phyloP scores from a whole-genome alignment of 2,797 vertebrate genomes.

The Hapalemur alaotrensis region DNA sequence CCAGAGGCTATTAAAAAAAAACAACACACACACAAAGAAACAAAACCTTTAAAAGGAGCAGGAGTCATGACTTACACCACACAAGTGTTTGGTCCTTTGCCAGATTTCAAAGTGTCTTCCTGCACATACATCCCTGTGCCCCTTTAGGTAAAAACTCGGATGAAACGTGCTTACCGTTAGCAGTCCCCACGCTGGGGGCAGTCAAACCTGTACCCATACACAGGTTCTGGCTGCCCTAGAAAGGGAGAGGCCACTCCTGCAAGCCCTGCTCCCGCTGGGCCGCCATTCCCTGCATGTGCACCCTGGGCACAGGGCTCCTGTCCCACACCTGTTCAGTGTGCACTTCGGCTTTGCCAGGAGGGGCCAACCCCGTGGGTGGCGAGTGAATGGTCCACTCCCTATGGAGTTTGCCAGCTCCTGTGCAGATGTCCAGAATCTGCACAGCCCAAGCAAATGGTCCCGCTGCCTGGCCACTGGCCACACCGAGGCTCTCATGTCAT shows the following conservation, averaged over 20 bases:
- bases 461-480: not conserved
- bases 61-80: not conserved
- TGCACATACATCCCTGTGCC: not conserved
- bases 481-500: not conserved
- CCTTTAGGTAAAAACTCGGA: not conserved
- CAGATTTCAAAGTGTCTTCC: not conserved
- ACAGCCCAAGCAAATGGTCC: not conserved
- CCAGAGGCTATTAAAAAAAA: not conserved
- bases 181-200: not conserved
- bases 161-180: not conserved
- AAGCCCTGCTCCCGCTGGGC: not conserved
- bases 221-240: not conserved
- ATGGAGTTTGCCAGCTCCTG: not conserved
- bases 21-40: not conserved
- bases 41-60: not conserved
- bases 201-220: not conserved
- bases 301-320: not conserved
- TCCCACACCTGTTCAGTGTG: not conserved
- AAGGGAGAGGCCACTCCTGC: not conserved
- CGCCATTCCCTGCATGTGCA: fast-evolving
- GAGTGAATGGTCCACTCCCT: not conserved
- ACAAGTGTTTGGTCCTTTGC: not conserved
- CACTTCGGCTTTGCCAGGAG: not conserved
- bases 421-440: not conserved
- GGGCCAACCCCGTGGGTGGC: not conserved